Base-by-base conservation (phyloP, 1,140 invertebrate genomes). In the Apis dorsata region DNA sequence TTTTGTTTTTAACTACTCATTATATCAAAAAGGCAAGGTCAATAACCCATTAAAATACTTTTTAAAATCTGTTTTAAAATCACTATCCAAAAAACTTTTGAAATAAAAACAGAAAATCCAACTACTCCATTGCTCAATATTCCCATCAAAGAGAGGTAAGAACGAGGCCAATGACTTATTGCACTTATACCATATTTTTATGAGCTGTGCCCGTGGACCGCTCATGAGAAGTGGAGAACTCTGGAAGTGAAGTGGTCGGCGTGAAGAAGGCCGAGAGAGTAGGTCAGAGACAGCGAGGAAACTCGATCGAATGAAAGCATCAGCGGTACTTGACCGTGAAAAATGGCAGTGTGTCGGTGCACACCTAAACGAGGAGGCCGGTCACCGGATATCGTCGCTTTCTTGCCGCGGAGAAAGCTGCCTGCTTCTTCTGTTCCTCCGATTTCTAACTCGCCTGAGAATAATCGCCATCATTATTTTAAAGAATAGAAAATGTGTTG, bases 301-400 rank as follows among this genome's bases (percentile, higher is more conserved):
- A 93, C 92, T 92, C 86, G 86, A 93, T 93, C 91, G 90, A 93
- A 91, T 91, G 92, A 91, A 93, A 93, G 90, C 91, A 91, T 91
- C 88, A 87, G 72, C 86, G 90, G 91, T 92, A 94, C 93, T 94
- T 94, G 93, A 93, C 93, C 93, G 93, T 94, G 93, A 94, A 94
- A 88, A 93, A 91, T 90, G 83, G 91, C 89, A 88, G 89, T 91
- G 78, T 70, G 75, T 88, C 73, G 65, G 80, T 68, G 78, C 69
- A 55, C 24, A 81, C 69, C 72, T 63, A 66, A 65, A 79, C 76
- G 73, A 66, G 24, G 53, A 82, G 87, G 66, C 73, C 75, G 68
- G 66, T 74, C 66, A 68, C 5, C 55, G 76, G 63, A 51, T 76
- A 82, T 65, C 80, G n/a, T 62, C 24, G 74, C 57, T 82, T 69